Evolutionary conservation across 1,140 invertebrate species (phyloP).

Genomic region (Leguminivora glycinivorella): DNA sequence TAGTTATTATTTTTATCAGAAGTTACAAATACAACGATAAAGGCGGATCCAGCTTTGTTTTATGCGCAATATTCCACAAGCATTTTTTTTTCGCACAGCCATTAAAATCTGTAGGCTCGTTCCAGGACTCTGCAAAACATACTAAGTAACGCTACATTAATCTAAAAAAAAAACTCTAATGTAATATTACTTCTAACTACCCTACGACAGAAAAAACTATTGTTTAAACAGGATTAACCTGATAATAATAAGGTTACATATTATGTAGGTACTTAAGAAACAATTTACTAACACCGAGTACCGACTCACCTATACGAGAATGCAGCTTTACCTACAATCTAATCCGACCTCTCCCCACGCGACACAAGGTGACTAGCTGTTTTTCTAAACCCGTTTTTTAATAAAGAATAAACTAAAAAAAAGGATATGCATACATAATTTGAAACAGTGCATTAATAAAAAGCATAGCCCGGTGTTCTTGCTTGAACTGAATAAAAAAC

Average conservation of each 20-base stretch:
- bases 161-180: no score
- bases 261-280: neutral
- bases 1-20: no score
- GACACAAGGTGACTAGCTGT: conserved; percentile 44
- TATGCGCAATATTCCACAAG: no score
- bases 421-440: conserved; percentile 50
- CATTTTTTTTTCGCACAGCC: no score
- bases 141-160: no score
- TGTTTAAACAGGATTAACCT: neutral
- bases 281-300: neutral
- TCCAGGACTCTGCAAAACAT: no score
- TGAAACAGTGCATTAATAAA: conserved; percentile 51
- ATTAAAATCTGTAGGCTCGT: no score
- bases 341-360: conserved; percentile 25
- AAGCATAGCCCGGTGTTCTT: conserved; percentile 53
- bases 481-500: conserved; percentile 51
- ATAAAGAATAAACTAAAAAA: conserved; percentile 37
- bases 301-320: no score
- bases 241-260: neutral
- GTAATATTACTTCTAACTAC: neutral
- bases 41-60: no score
- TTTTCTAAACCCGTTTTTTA: conserved; percentile 25
- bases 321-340: conserved; percentile 12
- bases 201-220: no score
- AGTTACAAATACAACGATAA: no score